These are phyloP conservation scores for Agriopis marginaria DNA, from an alignment of 2,888 invertebrate genomes.

Conservation along the genomic window DNA sequence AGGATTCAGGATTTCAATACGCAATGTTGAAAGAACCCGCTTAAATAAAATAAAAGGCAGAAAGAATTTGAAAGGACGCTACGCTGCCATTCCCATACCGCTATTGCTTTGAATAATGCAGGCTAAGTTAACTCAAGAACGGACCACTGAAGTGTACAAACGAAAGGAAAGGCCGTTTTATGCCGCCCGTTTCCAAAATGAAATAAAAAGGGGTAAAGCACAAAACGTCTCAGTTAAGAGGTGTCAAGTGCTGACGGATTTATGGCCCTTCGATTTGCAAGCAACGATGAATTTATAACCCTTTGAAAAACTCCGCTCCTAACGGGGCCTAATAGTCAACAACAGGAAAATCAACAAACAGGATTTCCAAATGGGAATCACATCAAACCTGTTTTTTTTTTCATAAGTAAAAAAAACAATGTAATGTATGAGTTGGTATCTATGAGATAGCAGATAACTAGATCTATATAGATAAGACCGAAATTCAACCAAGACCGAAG, in stretches of 20 bases:
- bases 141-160: conserved; percentile 23
- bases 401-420: too few species aligned
- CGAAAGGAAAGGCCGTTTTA: conserved; percentile 20
- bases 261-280: conserved; percentile 27
- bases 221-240: conserved; percentile 30
- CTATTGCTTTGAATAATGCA: conserved; percentile 27
- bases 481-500: not conserved
- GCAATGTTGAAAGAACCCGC: conserved; percentile 2
- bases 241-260: conserved; percentile 30
- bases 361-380: not conserved
- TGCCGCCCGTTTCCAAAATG: conserved; percentile 24
- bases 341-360: conserved; percentile 1
- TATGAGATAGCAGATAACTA: not conserved
- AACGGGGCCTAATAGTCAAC: conserved; percentile 1
- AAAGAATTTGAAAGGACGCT: conserved; percentile 14
- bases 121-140: conserved; percentile 17
- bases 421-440: too few species aligned
- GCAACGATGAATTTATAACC: conserved; percentile 27
- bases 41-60: conserved; percentile 14
- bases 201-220: conserved; percentile 32
- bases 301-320: conserved; percentile 19
- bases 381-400: too few species aligned
- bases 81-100: conserved; percentile 8
- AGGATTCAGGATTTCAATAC: conserved; percentile 8
- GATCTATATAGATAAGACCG: not conserved